These are phyloP conservation scores for Eubasilissa regina DNA, from an alignment of 1,140 invertebrate species.

Conservation along the genomic window DNA sequence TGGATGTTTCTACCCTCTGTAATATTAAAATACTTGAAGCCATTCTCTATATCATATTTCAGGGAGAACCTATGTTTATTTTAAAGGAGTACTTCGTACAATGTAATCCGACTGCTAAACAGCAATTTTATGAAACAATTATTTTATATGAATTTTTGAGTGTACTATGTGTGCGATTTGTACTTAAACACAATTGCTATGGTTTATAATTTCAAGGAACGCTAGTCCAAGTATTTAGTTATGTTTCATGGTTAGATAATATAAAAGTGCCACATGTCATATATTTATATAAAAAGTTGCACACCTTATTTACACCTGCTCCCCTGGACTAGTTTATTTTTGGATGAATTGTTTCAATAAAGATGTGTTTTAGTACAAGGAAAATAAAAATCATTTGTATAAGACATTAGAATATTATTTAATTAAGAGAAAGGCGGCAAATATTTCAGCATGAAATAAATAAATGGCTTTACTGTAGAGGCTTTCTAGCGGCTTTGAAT, in stretches of 20 bases:
- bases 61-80: not conserved
- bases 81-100: not conserved
- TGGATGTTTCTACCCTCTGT: slow-evolving; percentile 21
- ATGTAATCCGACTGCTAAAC: not conserved
- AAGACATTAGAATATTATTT: slow-evolving; percentile 23
- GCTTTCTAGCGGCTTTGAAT: slow-evolving; percentile 55
- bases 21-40: slow-evolving; percentile 46
- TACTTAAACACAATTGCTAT: too few relatives aligned
- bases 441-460: slow-evolving; percentile 54
- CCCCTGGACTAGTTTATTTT: too few relatives aligned
- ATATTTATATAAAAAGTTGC: too few relatives aligned
- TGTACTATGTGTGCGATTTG: too few relatives aligned
- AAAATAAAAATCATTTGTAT: not conserved
- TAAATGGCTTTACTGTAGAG: slow-evolving; percentile 37
- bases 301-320: too few relatives aligned
- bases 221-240: too few relatives aligned
- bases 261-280: too few relatives aligned
- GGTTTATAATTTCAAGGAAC: too few relatives aligned
- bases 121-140: slow-evolving; percentile 7
- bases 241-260: too few relatives aligned
- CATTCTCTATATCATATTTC: slow-evolving; percentile 46
- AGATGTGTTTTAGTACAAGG: too few relatives aligned
- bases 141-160: too few relatives aligned
- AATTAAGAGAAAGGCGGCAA: slow-evolving; percentile 53
- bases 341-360: too few relatives aligned